Conservation (phyloP, 64 coral and sea anemone genomes). For the Actinia tenebrosa region DNA sequence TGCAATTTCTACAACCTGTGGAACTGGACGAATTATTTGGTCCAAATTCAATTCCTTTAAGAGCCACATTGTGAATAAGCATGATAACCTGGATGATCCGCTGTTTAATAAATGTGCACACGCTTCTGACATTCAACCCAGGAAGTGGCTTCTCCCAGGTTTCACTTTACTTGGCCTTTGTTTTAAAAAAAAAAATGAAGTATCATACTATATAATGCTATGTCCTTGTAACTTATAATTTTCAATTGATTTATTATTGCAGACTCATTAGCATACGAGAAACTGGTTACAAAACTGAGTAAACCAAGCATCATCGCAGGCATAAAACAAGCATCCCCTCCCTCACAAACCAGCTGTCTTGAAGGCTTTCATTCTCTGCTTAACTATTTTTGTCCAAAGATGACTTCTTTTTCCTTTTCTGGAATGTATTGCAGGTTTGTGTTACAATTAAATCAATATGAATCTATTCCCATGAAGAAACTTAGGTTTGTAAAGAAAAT, state of each 20-base stretch:
- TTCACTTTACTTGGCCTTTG: background rate
- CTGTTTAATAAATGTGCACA: conserved; percentile 31
- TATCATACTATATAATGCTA: too few species aligned
- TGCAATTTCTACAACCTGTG: conserved; percentile 5
- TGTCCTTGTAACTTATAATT: too few species aligned
- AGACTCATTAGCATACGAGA: conserved; percentile 30
- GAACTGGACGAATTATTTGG: conserved; percentile 23
- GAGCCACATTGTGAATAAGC: conserved; percentile 32
- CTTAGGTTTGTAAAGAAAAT: background rate
- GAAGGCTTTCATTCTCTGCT: conserved; percentile 31
- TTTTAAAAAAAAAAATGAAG: too few species aligned
- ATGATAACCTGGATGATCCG: conserved; percentile 6
- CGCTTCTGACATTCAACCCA: conserved; percentile 5
- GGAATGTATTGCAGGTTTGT: background rate
- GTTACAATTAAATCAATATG: background rate
- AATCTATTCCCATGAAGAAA: too few species aligned
- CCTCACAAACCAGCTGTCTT: background rate
- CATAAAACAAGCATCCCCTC: conserved; percentile 34
- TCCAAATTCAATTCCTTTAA: conserved; percentile 26
- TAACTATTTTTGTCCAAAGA: conserved; percentile 35
- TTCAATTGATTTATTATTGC: background rate
- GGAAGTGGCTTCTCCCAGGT: conserved; percentile 15
- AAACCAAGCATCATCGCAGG: conserved; percentile 22
- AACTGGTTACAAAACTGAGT: background rate
- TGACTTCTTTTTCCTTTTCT: background rate